Evolutionary conservation across 2,888 invertebrate genomes (phyloP).

Genomic region (Malacosoma neustria): DNA sequence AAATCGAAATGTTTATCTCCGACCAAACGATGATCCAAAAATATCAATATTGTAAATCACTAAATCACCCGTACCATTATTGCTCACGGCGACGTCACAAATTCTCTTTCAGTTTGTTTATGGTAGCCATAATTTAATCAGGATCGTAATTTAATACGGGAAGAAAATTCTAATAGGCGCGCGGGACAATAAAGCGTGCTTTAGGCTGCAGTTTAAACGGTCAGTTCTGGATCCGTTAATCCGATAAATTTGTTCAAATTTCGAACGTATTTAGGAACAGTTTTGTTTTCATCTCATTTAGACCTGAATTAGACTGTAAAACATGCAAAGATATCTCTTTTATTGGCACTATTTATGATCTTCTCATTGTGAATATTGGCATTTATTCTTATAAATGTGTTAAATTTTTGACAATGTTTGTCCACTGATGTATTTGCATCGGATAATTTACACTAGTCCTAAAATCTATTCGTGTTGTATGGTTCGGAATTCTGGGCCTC

Average conservation of each 20-base stretch:
- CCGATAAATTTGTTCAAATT: background rate
- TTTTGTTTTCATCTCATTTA: too few relatives aligned
- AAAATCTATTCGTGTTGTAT: too few relatives aligned
- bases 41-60: background rate
- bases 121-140: conserved; percentile 42
- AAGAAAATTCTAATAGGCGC: conserved; percentile 34
- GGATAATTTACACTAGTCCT: too few relatives aligned
- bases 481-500: too few relatives aligned
- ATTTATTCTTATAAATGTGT: too few relatives aligned
- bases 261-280: too few relatives aligned
- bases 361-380: too few relatives aligned
- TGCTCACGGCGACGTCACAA: conserved; percentile 35
- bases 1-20: background rate
- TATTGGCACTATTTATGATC: too few relatives aligned
- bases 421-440: too few relatives aligned
- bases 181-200: conserved; percentile 34
- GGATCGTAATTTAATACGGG: conserved; percentile 39
- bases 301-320: too few relatives aligned
- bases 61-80: conserved; percentile 18
- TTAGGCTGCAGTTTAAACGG: conserved; percentile 45
- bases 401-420: too few relatives aligned
- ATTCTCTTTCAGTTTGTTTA: conserved; percentile 40
- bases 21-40: background rate
- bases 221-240: background rate
- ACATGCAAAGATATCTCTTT: too few relatives aligned